A percentile compares a stretch with the other conserved stretches of the same genome.
These are phyloP conservation scores for Stenopsyche tienmushanensis DNA, from an alignment of 1,140 invertebrate genomes.

Conservation along the genomic window DNA sequence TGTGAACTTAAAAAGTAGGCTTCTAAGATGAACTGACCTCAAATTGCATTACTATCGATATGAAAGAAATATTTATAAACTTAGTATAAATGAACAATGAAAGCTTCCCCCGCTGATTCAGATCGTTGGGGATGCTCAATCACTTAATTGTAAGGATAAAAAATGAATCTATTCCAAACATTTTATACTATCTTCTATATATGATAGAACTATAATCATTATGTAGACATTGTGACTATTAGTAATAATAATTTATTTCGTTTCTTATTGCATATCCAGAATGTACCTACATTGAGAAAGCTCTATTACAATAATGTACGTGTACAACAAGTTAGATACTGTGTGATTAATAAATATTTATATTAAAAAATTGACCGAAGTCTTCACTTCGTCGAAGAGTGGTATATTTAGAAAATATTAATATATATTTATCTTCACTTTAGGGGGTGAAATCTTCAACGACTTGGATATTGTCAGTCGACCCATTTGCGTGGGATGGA, in stretches of 20 bases:
- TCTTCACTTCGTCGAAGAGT: no score
- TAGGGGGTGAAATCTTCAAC: no score
- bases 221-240: constrained; percentile 6
- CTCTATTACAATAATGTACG: constrained; percentile 2
- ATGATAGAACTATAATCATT: constrained; percentile 8
- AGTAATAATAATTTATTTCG: constrained; percentile 18
- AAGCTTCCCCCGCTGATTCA: no score
- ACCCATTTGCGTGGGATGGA: not conserved
- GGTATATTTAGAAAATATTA: constrained; percentile 10
- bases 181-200: constrained; percentile 22
- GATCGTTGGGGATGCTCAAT: no score
- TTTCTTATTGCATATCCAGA: constrained; percentile 35
- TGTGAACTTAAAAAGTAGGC: not conserved
- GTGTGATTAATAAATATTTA: no score
- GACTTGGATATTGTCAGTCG: no score
- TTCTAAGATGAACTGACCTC: constrained; percentile 5
- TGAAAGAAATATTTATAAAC: not conserved
- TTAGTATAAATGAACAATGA: not conserved
- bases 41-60: not conserved
- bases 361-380: no score
- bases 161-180: constrained; percentile 18
- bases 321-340: no score
- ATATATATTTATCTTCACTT: no score
- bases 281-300: constrained; percentile 33
- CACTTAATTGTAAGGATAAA: constrained; percentile 4